These are phyloP conservation scores for Chondrilla cf. caribensis DNA, from an alignment of 37 sponge, comb jelly and placozoan genomes.

Conservation along the genomic window DNA sequence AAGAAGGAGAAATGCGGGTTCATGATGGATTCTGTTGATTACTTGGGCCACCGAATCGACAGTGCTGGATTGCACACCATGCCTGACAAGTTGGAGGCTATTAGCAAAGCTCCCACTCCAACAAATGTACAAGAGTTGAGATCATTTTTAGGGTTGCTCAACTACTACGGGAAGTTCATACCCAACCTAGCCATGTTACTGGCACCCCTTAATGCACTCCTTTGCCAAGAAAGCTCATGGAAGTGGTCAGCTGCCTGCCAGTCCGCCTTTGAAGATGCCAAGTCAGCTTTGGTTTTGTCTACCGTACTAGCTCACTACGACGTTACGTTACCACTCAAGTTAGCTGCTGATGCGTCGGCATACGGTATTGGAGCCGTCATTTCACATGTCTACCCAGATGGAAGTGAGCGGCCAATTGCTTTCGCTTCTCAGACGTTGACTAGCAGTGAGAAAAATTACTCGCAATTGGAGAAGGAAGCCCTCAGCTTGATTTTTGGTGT, in stretches of 20 bases:
- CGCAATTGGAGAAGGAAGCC: conserved; percentile 35
- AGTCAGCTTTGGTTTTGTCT: background rate
- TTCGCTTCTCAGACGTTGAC: conserved; percentile 12
- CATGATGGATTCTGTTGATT: conserved; percentile 9
- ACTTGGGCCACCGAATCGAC: conserved; percentile 7
- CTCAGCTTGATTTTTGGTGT: background rate
- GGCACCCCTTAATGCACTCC: conserved; percentile 8
- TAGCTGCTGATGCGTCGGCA: conserved; percentile 18
- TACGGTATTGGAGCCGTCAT: conserved; percentile 23
- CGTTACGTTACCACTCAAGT: background rate
- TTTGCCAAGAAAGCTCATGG: background rate
- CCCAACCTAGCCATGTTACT: conserved; percentile 21
- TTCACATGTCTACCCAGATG: conserved; percentile 20
- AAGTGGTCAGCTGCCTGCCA: background rate
- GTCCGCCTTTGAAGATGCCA: background rate
- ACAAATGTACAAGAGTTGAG: background rate
- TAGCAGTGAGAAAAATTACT: conserved; percentile 9
- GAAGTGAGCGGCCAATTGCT: conserved; percentile 20
- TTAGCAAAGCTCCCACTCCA: conserved; percentile 8
- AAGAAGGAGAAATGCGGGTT: conserved; percentile 13
- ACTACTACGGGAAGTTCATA: conserved; percentile 17
- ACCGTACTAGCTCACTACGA: conserved; percentile 13
- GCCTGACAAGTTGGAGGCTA: background rate
- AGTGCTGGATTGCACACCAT: conserved; percentile 6
- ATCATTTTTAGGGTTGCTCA: conserved; percentile 15